A percentile compares a stretch with the other conserved stretches of the same genome.
phyloP scores from a whole-genome alignment of 2,888 invertebrate species.

The Luffia ferchaultella region DNA sequence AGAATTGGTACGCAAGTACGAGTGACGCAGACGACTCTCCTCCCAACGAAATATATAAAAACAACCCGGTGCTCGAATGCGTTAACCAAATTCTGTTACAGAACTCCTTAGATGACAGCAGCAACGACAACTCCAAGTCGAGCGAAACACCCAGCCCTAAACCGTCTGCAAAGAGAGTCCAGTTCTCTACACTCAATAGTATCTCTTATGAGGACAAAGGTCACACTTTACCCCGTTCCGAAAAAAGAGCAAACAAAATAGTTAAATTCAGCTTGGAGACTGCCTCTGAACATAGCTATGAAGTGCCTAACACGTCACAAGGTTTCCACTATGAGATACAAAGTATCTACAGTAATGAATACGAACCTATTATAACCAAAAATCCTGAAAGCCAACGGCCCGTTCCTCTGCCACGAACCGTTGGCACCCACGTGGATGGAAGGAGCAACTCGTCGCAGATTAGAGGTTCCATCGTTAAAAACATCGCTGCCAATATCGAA shows the following conservation, averaged over 20 bases:
- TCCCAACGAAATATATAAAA: constrained; percentile 74
- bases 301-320: constrained; percentile 66
- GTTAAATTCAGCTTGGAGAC: constrained; percentile 61
- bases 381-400: constrained; percentile 33
- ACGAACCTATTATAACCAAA: constrained; percentile 73
- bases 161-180: constrained; percentile 63
- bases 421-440: constrained; percentile 25
- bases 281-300: constrained; percentile 67
- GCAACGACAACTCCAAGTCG: constrained; percentile 54
- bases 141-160: constrained; percentile 58
- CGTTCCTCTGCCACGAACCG: constrained; percentile 33
- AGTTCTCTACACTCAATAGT: constrained; percentile 71
- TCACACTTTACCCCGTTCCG: constrained; percentile 44
- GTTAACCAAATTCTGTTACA: constrained; percentile 85
- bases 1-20: constrained; percentile 83
- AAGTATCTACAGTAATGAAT: constrained; percentile 79
- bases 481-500: constrained; percentile 56
- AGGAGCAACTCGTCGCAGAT: constrained; percentile 44
- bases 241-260: constrained; percentile 58
- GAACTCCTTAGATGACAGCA: constrained; percentile 71
- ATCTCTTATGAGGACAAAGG: constrained; percentile 62
- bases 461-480: constrained; percentile 59
- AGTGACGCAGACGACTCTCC: constrained; percentile 81
- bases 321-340: constrained; percentile 64
- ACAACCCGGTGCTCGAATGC: constrained; percentile 86